Conservation (phyloP, 2,888 invertebrate genomes). For the Chrysopilus asiliformis region DNA sequence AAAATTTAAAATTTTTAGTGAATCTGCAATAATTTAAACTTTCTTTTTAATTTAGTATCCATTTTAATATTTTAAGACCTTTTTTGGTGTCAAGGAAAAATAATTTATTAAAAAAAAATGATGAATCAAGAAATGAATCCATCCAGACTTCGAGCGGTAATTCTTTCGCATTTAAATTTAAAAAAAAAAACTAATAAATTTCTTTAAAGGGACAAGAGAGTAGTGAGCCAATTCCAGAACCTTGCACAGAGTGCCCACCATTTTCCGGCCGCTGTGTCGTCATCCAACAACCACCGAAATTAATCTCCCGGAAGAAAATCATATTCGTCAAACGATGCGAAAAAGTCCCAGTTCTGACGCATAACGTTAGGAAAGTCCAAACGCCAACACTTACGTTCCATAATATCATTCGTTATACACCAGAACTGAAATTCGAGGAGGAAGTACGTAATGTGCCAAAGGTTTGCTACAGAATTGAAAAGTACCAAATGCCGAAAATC, state of each 20-base stretch:
- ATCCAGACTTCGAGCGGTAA: too few species aligned
- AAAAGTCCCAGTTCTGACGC: constrained; percentile 4
- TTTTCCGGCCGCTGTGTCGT: constrained; percentile 6
- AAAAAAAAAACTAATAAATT: too few species aligned
- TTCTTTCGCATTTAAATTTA: too few species aligned
- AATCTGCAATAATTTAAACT: too few species aligned
- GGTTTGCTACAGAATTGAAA: constrained; percentile 1
- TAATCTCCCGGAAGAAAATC: constrained; percentile 7
- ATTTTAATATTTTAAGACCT: too few species aligned
- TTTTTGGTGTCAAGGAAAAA: too few species aligned
- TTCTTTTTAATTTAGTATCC: too few species aligned
- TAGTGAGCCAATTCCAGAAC: constrained; percentile 9
- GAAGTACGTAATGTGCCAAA: constrained; percentile 4
- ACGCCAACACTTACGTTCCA: constrained; percentile 1
- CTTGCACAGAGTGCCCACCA: constrained; percentile 5
- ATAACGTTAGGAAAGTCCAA: background rate
- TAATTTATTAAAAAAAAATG: too few species aligned
- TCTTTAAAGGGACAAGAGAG: too few species aligned
- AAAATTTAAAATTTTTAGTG: too few species aligned
- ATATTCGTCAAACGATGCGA: constrained; percentile 7
- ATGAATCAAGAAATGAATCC: too few species aligned
- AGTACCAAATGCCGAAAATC: constrained; percentile 3
- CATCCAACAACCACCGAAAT: constrained; percentile 9
- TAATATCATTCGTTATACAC: background rate
- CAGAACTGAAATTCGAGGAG: background rate